Percentiles rank a stretch among this genome's conserved stretches.
Conservation (phyloP, 2,888 invertebrate genomes). For the Blera fallax region DNA sequence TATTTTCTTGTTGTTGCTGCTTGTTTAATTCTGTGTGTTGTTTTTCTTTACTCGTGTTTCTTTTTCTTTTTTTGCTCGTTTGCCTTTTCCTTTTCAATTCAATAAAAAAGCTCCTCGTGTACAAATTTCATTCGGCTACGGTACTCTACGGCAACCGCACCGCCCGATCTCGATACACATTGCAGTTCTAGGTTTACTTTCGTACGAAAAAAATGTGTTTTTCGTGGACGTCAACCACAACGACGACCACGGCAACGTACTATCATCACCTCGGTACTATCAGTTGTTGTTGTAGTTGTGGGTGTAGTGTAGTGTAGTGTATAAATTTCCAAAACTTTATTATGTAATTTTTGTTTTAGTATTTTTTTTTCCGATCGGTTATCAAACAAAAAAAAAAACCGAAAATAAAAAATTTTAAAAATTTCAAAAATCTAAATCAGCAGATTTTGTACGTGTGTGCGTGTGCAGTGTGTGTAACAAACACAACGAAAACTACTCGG, state of each 20-base stretch:
- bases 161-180: constrained; percentile 50
- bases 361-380: constrained; percentile 13
- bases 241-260: constrained; percentile 19
- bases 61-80: constrained; percentile 14
- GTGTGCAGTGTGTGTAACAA: neutral
- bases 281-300: constrained; percentile 23
- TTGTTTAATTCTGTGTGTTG: constrained; percentile 50
- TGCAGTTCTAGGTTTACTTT: constrained; percentile 61
- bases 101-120: constrained; percentile 70
- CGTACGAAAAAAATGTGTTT: constrained; percentile 59
- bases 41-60: constrained; percentile 28
- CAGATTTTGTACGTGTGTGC: neutral
- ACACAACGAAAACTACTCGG: constrained; percentile 39
- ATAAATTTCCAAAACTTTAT: constrained; percentile 9
- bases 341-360: constrained; percentile 55
- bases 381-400: constrained; percentile 7
- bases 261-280: neutral
- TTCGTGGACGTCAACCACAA: constrained; percentile 44
- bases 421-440: constrained; percentile 29
- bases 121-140: constrained; percentile 71
- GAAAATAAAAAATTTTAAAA: constrained; percentile 7
- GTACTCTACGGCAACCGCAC: constrained; percentile 66
- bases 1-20: constrained; percentile 11
- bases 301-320: constrained; percentile 24
- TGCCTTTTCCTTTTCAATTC: constrained; percentile 69